Conservation (phyloP, 2,888 invertebrate genomes). For the Erebia epiphron region DNA sequence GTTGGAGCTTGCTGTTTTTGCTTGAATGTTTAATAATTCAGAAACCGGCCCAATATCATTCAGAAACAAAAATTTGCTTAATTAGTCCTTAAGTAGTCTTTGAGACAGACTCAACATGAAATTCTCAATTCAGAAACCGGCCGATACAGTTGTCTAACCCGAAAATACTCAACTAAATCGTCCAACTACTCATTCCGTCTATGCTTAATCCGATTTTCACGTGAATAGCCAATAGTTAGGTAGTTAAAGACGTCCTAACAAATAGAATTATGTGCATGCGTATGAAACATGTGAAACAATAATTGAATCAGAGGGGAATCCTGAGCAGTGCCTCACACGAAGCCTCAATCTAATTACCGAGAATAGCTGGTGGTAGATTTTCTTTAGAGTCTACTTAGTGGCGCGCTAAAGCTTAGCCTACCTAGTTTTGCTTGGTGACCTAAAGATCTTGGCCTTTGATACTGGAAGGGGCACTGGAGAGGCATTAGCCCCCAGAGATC, state of each 20-base stretch:
- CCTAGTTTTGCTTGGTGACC: background rate
- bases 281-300: slow-evolving; percentile 45
- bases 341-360: slow-evolving; percentile 63
- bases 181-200: slow-evolving; percentile 1
- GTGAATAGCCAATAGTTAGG: slow-evolving; percentile 20
- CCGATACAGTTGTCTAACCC: background rate
- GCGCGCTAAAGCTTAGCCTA: no score
- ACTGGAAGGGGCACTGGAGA: background rate
- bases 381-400: background rate
- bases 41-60: no score
- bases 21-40: no score
- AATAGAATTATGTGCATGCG: slow-evolving; percentile 37
- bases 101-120: no score
- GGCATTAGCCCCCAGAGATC: no score
- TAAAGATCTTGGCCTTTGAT: background rate
- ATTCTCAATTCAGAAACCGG: no score
- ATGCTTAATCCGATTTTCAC: slow-evolving; percentile 19
- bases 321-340: slow-evolving; percentile 52
- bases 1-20: no score
- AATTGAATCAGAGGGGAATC: slow-evolving; percentile 72
- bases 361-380: slow-evolving; percentile 33
- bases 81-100: no score
- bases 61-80: no score
- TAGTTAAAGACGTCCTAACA: slow-evolving; percentile 25
- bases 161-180: background rate